Evolutionary conservation across 2,113 vertebrate species (phyloP).

Genomic region (Callocephalon fimbriatum): DNA sequence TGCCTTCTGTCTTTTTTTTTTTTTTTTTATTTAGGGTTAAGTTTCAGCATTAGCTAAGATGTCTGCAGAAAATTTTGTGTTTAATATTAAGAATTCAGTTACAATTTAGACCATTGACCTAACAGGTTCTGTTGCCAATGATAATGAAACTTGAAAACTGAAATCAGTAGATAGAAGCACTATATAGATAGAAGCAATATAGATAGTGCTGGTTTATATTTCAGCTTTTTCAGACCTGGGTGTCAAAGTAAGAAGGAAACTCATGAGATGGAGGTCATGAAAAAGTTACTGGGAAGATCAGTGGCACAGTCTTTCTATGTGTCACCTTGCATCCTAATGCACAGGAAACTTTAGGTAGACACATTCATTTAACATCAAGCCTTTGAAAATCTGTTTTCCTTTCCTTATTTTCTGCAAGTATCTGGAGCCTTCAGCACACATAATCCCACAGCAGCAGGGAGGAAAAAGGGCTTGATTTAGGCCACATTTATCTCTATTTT

Average conservation of each 20-base stretch:
- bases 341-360: not conserved
- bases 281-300: not conserved
- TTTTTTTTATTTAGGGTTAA: not conserved
- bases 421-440: not conserved
- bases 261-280: not conserved
- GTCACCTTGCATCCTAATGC: not conserved
- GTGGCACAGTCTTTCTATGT: not conserved
- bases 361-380: not conserved
- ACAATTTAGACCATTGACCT: not conserved
- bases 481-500: not conserved
- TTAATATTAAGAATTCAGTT: not conserved
- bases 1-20: not conserved
- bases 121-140: not conserved
- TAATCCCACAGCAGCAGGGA: not conserved
- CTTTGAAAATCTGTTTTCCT: not conserved
- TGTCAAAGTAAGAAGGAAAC: not conserved
- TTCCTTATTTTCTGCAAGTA: not conserved
- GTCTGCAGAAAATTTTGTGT: not conserved
- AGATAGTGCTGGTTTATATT: not conserved
- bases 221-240: not conserved
- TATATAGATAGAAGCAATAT: no score
- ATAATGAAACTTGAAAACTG: not conserved
- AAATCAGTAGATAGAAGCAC: not conserved
- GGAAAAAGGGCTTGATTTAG: not conserved
- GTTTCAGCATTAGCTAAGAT: not conserved